phyloP scores from a whole-genome alignment of 2,797 vertebrate species.

The Rhinophrynus dorsalis region DNA sequence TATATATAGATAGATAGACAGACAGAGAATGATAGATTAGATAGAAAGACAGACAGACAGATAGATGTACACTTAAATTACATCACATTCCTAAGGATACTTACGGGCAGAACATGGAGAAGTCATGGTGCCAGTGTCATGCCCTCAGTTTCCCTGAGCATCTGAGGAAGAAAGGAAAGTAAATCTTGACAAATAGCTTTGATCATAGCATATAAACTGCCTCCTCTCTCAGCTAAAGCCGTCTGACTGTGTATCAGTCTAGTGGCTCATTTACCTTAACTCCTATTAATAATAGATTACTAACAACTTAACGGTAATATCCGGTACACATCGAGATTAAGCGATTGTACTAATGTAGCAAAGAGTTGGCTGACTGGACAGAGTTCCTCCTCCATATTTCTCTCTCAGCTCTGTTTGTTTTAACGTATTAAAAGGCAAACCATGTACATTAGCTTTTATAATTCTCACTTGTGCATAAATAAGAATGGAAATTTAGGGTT shows the following conservation, averaged over 20 bases:
- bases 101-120: conserved; percentile 27
- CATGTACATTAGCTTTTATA: no score
- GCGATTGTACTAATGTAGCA: neutral
- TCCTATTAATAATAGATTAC: neutral
- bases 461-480: no score
- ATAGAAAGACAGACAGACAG: no score
- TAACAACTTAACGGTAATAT: neutral
- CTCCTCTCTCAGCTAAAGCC: neutral
- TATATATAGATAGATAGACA: no score
- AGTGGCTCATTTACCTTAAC: neutral
- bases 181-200: neutral
- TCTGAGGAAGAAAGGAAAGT: neutral
- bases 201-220: neutral
- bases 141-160: neutral
- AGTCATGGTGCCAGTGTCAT: neutral
- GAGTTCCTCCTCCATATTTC: neutral
- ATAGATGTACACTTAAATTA: no score
- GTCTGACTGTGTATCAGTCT: neutral
- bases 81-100: no score
- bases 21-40: no score
- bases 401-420: neutral
- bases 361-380: neutral
- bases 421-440: neutral
- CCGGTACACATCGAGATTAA: neutral
- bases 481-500: no score